Conservation (phyloP, 2,797 vertebrate genomes). For the Buphagus erythrorhynchus region DNA sequence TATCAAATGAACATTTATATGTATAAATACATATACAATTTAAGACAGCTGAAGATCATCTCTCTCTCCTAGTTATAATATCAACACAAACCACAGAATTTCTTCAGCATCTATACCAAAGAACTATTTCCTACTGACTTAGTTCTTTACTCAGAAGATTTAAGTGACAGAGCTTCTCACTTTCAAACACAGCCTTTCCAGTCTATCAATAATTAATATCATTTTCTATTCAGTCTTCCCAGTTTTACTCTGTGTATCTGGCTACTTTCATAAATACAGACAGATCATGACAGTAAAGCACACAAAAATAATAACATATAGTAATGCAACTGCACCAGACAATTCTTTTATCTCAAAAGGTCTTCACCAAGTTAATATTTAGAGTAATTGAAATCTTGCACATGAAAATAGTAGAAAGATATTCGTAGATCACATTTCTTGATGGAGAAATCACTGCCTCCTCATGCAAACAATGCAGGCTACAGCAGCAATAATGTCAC, state of each 20-base stretch:
- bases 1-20: not conserved
- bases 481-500: not conserved
- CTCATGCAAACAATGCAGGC: not conserved
- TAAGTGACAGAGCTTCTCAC: not conserved
- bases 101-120: not conserved
- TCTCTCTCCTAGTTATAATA: not conserved
- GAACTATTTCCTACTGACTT: not conserved
- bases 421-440: not conserved
- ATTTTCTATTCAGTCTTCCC: not conserved
- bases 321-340: not conserved
- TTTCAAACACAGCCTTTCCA: not conserved
- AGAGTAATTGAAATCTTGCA: not conserved
- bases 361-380: not conserved
- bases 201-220: not conserved
- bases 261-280: not conserved
- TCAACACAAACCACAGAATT: not conserved
- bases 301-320: not conserved
- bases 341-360: not conserved
- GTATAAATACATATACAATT: not conserved
- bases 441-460: not conserved
- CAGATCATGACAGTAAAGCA: not conserved
- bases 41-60: not conserved
- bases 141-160: not conserved
- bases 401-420: not conserved
- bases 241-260: not conserved